Evolutionary conservation across 2,113 vertebrate species (phyloP).

Genomic region (Smithornis capensis): DNA sequence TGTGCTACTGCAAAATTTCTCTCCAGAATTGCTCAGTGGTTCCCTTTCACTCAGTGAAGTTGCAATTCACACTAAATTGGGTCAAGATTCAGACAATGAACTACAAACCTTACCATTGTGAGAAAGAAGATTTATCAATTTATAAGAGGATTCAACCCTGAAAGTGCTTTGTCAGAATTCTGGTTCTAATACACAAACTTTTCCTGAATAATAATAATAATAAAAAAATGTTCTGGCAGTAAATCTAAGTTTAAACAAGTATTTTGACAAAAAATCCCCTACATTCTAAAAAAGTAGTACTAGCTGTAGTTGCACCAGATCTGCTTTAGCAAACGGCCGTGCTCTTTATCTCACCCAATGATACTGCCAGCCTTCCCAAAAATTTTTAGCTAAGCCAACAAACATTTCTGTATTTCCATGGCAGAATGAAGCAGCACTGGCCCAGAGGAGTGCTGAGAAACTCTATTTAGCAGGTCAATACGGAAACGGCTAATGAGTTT

Average conservation of each 20-base stretch:
- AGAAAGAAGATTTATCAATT: not conserved
- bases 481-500: not conserved
- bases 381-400: not conserved
- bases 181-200: not conserved
- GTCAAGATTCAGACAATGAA: not conserved
- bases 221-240: not conserved
- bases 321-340: not conserved
- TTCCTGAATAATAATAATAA: not conserved
- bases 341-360: rapidly evolving
- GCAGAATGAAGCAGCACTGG: not conserved
- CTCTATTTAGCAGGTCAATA: not conserved
- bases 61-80: not conserved
- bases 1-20: not conserved
- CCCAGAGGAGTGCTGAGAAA: not conserved
- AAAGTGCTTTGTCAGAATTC: not conserved
- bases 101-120: not conserved
- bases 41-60: not conserved
- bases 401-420: not conserved
- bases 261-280: not conserved
- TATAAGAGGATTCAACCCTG: not conserved
- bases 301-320: not conserved
- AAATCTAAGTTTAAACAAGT: not conserved
- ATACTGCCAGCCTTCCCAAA: not conserved
- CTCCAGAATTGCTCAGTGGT: not conserved
- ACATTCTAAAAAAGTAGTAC: not conserved